Percentiles rank a stretch among this genome's conserved stretches.
phyloP scores from a whole-genome alignment of 2,888 invertebrate genomes.

The Macrosiphum euphorbiae region DNA sequence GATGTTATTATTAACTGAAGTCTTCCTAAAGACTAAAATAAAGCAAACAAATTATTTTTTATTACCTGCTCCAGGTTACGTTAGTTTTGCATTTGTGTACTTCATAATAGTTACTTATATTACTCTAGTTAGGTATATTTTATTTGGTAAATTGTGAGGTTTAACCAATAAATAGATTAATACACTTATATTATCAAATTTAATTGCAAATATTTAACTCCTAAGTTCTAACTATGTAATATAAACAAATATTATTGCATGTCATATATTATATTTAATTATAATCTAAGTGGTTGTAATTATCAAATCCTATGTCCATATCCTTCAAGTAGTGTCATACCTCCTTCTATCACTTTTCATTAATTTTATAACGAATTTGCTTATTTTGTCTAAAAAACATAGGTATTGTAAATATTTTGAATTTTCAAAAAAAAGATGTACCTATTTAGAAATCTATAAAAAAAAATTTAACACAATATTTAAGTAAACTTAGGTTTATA shows the following conservation, averaged over 20 bases:
- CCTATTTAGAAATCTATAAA: too few species aligned
- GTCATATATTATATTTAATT: not conserved
- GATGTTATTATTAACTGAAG: too few species aligned
- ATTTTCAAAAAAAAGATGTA: not conserved
- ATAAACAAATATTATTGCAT: not conserved
- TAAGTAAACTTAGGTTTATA: not conserved
- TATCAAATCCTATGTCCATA: not conserved
- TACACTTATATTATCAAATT: too few species aligned
- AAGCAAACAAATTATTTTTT: too few species aligned
- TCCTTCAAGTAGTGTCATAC: not conserved
- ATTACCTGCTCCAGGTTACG: too few species aligned
- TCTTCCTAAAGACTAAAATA: too few species aligned
- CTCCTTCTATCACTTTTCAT: not conserved
- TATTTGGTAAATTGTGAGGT: too few species aligned
- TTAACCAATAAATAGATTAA: too few species aligned
- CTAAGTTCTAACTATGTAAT: not conserved
- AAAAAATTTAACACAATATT: too few species aligned
- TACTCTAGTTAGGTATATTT: not conserved
- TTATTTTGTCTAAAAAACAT: not conserved
- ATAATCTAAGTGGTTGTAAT: not conserved
- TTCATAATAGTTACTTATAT: not conserved
- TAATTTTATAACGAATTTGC: not conserved
- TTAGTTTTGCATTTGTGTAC: too few species aligned
- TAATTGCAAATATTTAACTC: not conserved
- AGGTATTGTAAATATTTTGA: not conserved